A percentile compares a stretch with the other conserved stretches of the same genome.
These are phyloP conservation scores for Cephus rjabovi DNA, from an alignment of 2,888 invertebrate genomes.

Conservation along the genomic window DNA sequence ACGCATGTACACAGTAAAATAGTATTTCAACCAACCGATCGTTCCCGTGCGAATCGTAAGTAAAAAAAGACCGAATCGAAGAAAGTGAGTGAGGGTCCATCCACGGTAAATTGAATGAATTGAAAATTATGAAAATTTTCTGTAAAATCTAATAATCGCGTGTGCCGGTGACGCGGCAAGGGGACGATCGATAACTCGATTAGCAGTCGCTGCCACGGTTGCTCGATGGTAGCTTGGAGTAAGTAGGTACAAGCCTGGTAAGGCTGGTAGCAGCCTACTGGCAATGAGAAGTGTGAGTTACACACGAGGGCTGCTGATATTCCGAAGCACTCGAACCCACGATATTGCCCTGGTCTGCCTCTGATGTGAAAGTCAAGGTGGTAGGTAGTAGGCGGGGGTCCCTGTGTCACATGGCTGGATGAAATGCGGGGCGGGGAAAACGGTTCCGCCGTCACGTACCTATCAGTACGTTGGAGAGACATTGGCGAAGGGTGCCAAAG, in stretches of 20 bases:
- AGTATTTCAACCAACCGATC: background rate
- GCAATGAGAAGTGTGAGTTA: slow-evolving; percentile 20
- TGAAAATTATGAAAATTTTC: background rate
- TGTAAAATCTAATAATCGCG: slow-evolving; percentile 49
- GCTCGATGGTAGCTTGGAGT: background rate
- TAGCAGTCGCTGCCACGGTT: slow-evolving; percentile 47
- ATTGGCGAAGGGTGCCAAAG: background rate
- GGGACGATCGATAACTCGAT: slow-evolving; percentile 54
- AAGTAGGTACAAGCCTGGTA: slow-evolving; percentile 14
- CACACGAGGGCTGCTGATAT: slow-evolving; percentile 53
- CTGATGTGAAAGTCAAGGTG: slow-evolving; percentile 50
- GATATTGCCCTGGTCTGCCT: slow-evolving; percentile 51
- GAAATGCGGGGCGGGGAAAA: background rate
- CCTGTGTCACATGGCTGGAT: background rate
- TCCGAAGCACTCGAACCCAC: slow-evolving; percentile 58
- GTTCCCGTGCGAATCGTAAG: background rate
- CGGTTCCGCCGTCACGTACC: background rate
- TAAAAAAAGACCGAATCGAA: background rate
- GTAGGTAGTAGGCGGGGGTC: background rate
- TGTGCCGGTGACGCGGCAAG: slow-evolving; percentile 33
- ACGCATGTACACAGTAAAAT: background rate
- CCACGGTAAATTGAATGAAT: background rate
- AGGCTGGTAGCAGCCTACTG: slow-evolving; percentile 12
- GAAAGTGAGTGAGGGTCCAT: background rate
- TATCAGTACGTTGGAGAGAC: background rate